Evolutionary conservation across 64 coral and sea anemone species (phyloP).

Genomic region (Orbicella faveolata): DNA sequence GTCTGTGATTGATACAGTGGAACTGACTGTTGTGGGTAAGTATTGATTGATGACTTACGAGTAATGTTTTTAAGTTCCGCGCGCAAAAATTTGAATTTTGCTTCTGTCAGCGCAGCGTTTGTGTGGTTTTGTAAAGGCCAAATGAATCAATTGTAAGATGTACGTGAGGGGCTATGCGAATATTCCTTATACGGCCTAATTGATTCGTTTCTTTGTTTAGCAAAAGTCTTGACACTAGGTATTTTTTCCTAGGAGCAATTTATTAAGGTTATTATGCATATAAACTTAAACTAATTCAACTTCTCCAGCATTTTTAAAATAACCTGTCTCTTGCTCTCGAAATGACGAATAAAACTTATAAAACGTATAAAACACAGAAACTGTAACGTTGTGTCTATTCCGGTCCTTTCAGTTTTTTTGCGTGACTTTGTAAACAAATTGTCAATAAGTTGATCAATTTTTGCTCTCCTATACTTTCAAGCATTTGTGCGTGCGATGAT

Average conservation of each 20-base stretch:
- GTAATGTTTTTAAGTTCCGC: neutral
- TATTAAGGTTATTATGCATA: no score
- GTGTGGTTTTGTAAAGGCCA: neutral
- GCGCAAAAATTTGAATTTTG: constrained; percentile 15
- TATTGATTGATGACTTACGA: neutral
- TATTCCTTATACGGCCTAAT: neutral
- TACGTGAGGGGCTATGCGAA: neutral
- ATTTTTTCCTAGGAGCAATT: no score
- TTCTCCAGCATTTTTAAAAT: neutral
- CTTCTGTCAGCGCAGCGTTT: neutral
- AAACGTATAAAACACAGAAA: neutral
- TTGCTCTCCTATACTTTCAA: no score
- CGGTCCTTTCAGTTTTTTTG: neutral
- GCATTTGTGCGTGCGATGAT: neutral
- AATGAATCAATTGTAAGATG: neutral
- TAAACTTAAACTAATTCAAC: neutral
- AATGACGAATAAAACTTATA: neutral
- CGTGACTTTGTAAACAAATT: neutral
- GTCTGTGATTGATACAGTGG: neutral
- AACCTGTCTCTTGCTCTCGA: no score
- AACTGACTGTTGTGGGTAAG: constrained; percentile 15
- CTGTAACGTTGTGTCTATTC: neutral
- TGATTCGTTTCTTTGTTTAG: constrained; percentile 7
- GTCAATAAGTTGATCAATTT: no score
- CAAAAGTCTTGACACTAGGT: neutral